These are phyloP conservation scores for Philonicus albiceps DNA, from an alignment of 2,888 invertebrate species.

Conservation along the genomic window DNA sequence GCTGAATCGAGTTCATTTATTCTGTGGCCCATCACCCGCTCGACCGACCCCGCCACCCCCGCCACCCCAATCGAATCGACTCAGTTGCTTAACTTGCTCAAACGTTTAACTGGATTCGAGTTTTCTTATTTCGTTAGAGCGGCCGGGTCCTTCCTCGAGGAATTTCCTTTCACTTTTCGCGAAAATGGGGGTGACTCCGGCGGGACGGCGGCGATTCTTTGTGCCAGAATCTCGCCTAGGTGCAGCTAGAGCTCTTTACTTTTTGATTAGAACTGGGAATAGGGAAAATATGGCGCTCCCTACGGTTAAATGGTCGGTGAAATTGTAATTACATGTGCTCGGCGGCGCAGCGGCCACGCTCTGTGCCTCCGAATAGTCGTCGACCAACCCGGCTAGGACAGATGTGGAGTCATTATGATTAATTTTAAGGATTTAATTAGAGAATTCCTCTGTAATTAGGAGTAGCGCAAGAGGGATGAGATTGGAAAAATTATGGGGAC, in stretches of 20 bases:
- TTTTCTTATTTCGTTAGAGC: slow-evolving; percentile 25
- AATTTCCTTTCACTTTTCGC: slow-evolving; percentile 37
- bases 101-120: slow-evolving; percentile 26
- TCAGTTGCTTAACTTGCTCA: slow-evolving; percentile 30
- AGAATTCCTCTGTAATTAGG: not conserved
- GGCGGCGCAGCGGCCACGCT: not conserved
- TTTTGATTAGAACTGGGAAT: slow-evolving; percentile 37
- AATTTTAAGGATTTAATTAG: slow-evolving; percentile 23
- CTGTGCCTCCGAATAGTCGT: not conserved
- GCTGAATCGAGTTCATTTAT: slow-evolving; percentile 34
- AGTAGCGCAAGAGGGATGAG: not conserved
- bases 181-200: not conserved
- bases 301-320: slow-evolving; percentile 19
- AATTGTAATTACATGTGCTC: slow-evolving; percentile 19
- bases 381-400: not conserved
- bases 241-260: not conserved
- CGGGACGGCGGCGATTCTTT: not conserved
- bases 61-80: slow-evolving; percentile 16
- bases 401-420: slow-evolving; percentile 7
- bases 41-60: not conserved
- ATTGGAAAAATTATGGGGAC: not conserved
- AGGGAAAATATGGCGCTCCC: slow-evolving; percentile 13
- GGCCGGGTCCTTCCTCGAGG: not conserved
- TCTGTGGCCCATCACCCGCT: not conserved
- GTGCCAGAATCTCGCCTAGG: not conserved